phyloP scores from a whole-genome alignment of 2,113 vertebrate genomes.

The Boulengeromyrus knoepffleri region DNA sequence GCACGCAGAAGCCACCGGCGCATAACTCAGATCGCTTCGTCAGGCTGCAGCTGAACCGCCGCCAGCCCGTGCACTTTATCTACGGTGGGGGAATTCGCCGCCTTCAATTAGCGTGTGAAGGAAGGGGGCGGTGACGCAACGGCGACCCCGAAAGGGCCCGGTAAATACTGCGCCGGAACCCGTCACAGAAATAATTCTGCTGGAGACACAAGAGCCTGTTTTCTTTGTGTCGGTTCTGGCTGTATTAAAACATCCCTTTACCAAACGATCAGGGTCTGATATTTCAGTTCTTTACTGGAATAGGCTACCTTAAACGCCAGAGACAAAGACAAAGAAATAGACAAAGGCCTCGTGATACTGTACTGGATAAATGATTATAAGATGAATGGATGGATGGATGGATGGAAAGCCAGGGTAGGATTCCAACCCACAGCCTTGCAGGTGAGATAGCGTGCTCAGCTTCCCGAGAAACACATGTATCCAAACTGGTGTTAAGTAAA shows the following conservation, averaged over 20 bases:
- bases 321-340: not conserved
- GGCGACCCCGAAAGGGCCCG: not conserved
- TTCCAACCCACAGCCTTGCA: not conserved
- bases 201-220: not conserved
- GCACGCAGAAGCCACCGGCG: not conserved
- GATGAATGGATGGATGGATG: not conserved
- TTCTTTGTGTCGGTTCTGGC: not conserved
- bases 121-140: not conserved
- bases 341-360: not conserved
- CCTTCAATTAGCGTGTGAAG: not conserved
- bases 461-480: not conserved
- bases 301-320: not conserved
- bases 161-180: not conserved
- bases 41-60: not conserved
- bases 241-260: not conserved
- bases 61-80: not conserved
- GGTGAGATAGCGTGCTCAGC: not conserved
- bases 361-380: not conserved
- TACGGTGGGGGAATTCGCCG: not conserved
- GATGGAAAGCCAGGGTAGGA: not conserved
- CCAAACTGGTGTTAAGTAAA: not conserved
- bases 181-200: not conserved
- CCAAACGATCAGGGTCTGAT: not conserved
- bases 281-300: not conserved
- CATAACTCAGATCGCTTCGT: constrained; percentile 1